These are phyloP conservation scores for Meliscaeva auricollis DNA, from an alignment of 2,888 invertebrate genomes.

Conservation along the genomic window DNA sequence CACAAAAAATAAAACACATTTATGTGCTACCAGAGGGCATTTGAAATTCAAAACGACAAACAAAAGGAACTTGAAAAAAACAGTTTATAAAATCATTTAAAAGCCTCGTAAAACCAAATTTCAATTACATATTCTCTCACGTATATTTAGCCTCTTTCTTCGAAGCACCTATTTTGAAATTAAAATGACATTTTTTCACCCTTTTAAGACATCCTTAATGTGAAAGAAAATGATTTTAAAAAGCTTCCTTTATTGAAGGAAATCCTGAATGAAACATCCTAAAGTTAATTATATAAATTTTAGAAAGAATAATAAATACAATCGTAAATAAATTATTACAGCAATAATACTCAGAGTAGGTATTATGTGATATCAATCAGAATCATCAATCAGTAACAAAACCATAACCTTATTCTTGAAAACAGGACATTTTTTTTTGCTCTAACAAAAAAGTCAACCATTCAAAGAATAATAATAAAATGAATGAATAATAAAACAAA, in stretches of 20 bases:
- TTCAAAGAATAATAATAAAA: constrained; percentile 21
- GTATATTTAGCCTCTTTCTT: no score
- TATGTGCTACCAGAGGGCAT: no score
- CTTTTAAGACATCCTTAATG: background rate
- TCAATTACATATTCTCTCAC: background rate
- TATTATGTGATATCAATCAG: background rate
- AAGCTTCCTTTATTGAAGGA: background rate
- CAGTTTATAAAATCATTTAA: background rate
- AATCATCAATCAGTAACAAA: constrained; percentile 23
- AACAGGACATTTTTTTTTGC: constrained; percentile 7
- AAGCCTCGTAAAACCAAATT: background rate
- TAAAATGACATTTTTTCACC: background rate
- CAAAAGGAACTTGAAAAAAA: no score
- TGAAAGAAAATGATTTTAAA: background rate
- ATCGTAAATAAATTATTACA: constrained; percentile 10
- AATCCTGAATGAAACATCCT: constrained; percentile 8
- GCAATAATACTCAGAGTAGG: background rate
- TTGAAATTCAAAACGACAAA: no score
- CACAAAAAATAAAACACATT: no score
- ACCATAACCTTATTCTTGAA: background rate
- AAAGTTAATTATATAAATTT: background rate
- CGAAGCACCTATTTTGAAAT: background rate
- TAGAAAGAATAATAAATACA: background rate
- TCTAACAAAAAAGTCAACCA: background rate
- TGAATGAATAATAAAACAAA: background rate